Base-by-base conservation (phyloP, 2,888 invertebrate genomes). In the Machimus atricapillus region DNA sequence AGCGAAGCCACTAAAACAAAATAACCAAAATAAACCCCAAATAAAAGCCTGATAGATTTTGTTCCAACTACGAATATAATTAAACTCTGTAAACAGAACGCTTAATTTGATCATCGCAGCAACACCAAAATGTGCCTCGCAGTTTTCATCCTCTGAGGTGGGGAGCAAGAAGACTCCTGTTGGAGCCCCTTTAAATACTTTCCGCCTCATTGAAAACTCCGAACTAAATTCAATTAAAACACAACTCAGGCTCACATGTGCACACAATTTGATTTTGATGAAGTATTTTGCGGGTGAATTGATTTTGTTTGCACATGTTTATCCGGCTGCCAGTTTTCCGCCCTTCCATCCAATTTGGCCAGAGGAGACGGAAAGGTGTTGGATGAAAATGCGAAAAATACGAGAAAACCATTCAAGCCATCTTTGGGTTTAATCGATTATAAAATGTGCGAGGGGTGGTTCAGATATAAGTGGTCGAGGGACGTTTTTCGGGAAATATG, bases 201-300 rank as follows among this genome's bases (percentile, higher is more conserved):
- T 81, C 56, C 81, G 52, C 31, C 43, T 52, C 81, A 85, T 73
- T 34, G 85, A 85, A 85, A 85, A 56, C 23, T 83, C 73, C 43
- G 40, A 85, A 85, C 85, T 73, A 85, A 85, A 85, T 85, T 85
- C 74, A 85, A 85, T 85, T 85, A 85, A 85, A 85, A 43, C 85
- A 73, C 73, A 73, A 85, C 85, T 56, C 73, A 43, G 40, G 73
- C 85, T 85, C 85, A 73, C 66, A 85, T 85, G 40, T 73, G 73
- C 73, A 73, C 73, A 73, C 66, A 85, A 85, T 85, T 85, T 85
- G 73, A 85, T 85, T 85, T 85, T 85, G 85, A 85, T 85, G 85
- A 85, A 85, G 85, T 85, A 73, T 37, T 85, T 85, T 85, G 85
- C 34, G 85, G 85, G 74, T 74, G 85, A 73, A 85, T 85, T 85